phyloP scores from a whole-genome alignment of 2,113 vertebrate species.

The Elachura formosa region DNA sequence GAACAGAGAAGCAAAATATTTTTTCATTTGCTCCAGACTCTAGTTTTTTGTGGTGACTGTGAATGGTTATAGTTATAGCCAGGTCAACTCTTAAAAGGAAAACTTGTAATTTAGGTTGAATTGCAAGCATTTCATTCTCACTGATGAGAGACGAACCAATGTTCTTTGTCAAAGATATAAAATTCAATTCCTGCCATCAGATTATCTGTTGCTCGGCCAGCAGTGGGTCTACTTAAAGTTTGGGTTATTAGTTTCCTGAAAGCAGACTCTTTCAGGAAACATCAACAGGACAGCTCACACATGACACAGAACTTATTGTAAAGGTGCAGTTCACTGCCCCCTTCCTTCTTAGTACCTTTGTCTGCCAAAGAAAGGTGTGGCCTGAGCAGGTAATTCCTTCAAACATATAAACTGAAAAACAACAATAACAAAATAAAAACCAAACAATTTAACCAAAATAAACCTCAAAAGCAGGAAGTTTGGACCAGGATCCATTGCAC shows the following conservation, averaged over 20 bases:
- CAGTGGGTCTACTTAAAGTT: neutral
- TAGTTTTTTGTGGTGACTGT: neutral
- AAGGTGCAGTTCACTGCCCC: neutral
- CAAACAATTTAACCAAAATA: neutral
- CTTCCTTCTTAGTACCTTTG: neutral
- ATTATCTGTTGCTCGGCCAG: neutral
- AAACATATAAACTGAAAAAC: neutral
- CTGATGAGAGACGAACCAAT: neutral
- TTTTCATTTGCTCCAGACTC: neutral
- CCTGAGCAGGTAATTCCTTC: neutral
- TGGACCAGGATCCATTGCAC: neutral
- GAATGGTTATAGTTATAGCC: neutral
- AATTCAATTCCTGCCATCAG: neutral
- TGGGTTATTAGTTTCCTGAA: neutral
- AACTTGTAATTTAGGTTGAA: neutral
- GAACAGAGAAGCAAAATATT: neutral
- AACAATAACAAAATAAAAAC: neutral
- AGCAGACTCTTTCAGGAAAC: neutral
- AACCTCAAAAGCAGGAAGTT: neutral
- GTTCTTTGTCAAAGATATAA: neutral
- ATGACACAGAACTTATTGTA: neutral
- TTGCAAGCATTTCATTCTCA: neutral
- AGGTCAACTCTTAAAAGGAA: neutral
- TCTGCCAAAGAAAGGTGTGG: neutral
- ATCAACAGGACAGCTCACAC: rapidly evolving